A percentile compares a stretch with the other conserved stretches of the same genome.
Evolutionary conservation across 1,140 invertebrate genomes (phyloP).

Genomic region (Spodoptera litura): DNA sequence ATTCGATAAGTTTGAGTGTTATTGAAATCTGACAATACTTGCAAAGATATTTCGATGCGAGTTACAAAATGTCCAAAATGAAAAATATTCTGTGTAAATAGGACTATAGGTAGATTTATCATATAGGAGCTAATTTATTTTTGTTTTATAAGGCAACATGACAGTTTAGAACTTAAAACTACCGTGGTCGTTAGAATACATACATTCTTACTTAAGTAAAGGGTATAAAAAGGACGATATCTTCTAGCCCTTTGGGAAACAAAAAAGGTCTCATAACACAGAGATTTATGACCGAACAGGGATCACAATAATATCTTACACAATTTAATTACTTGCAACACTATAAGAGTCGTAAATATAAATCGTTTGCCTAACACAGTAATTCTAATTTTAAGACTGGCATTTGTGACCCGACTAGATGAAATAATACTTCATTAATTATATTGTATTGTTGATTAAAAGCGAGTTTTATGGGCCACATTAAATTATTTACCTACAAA

Average conservation of each 20-base stretch:
- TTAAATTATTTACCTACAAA: not conserved
- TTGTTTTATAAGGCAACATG: too few relatives aligned
- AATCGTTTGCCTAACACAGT: not conserved
- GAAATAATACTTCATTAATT: not conserved
- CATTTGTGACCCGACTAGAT: not conserved
- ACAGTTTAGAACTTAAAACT: too few relatives aligned
- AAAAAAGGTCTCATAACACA: not conserved
- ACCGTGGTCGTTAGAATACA: too few relatives aligned
- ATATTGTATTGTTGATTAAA: not conserved
- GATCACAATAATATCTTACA: slow-evolving; percentile 7
- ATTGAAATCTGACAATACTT: too few relatives aligned
- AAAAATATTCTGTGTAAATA: too few relatives aligned
- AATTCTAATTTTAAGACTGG: not conserved
- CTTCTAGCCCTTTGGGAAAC: too few relatives aligned
- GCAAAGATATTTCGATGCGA: too few relatives aligned
- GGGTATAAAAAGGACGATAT: too few relatives aligned
- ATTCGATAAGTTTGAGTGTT: not conserved
- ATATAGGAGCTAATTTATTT: too few relatives aligned
- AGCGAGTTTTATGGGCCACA: not conserved
- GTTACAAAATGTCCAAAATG: too few relatives aligned
- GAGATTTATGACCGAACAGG: not conserved
- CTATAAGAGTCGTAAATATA: not conserved
- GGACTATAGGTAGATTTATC: too few relatives aligned
- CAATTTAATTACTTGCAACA: slow-evolving; percentile 1
- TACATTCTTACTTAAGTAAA: too few relatives aligned